These are phyloP conservation scores for Drosophila lutescens DNA, from an alignment of 2,888 invertebrate species.

Conservation along the genomic window DNA sequence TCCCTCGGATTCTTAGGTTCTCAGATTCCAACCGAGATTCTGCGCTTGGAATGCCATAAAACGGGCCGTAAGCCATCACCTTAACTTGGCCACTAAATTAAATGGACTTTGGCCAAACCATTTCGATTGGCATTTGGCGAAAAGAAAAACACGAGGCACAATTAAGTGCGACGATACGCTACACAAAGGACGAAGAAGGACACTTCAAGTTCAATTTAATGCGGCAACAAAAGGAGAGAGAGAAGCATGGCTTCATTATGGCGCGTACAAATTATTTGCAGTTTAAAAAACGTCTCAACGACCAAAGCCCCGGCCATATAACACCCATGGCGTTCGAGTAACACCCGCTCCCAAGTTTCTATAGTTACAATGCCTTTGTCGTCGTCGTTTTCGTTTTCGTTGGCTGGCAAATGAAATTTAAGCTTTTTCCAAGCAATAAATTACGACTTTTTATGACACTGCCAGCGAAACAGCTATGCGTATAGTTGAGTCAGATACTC, in stretches of 20 bases:
- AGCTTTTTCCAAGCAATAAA: conserved; percentile 82
- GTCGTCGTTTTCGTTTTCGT: conserved; percentile 12
- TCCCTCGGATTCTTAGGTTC: conserved; percentile 14
- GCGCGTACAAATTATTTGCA: conserved; percentile 63
- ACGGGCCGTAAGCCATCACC: conserved; percentile 42
- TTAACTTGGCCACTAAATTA: conserved; percentile 52
- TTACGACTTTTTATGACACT: conserved; percentile 80
- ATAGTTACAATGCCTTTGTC: conserved; percentile 62
- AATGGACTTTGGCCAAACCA: conserved; percentile 56
- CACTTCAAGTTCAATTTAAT: conserved; percentile 61
- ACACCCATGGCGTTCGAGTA: conserved; percentile 48
- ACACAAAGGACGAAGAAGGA: conserved; percentile 54
- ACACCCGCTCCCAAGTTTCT: conserved; percentile 39
- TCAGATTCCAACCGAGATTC: conserved; percentile 34
- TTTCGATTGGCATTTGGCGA: conserved; percentile 40
- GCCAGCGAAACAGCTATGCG: conserved; percentile 60
- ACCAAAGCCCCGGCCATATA: conserved; percentile 56
- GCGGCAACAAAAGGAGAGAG: conserved; percentile 24
- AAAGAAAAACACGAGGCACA: conserved; percentile 57
- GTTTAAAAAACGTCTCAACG: conserved; percentile 53
- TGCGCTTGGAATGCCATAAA: conserved; percentile 29
- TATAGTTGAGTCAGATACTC: conserved; percentile 58
- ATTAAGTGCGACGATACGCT: conserved; percentile 56
- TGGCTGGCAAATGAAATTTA: conserved; percentile 80
- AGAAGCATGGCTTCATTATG: conserved; percentile 63